Evolutionary conservation across 1,140 invertebrate species (phyloP).

Genomic region (Drosophila mauritiana): DNA sequence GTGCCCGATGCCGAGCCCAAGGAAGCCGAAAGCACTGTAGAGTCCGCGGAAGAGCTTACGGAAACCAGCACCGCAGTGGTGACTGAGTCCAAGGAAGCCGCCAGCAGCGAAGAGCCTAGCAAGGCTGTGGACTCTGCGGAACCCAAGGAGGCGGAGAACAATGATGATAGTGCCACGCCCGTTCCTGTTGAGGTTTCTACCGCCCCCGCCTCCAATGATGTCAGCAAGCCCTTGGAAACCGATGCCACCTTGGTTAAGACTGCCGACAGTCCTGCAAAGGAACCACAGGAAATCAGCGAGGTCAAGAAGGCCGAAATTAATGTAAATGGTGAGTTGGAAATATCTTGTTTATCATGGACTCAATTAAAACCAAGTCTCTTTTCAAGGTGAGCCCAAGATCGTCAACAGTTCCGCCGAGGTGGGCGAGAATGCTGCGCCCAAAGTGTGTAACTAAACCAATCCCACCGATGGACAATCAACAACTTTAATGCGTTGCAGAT

Average conservation of each 20-base stretch:
- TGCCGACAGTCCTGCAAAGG: constrained; percentile 44
- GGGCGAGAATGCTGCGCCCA: constrained; percentile 71
- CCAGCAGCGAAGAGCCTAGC: constrained; percentile 13
- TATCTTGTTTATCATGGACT: too few relatives aligned
- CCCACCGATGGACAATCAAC: constrained; percentile 45
- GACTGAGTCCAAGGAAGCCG: constrained; percentile 26
- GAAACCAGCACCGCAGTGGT: constrained; percentile 9
- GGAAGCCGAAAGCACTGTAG: constrained; percentile 8
- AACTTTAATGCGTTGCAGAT: constrained; percentile 54
- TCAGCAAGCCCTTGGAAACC: constrained; percentile 44
- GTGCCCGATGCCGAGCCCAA: constrained; percentile 23
- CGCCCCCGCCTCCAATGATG: constrained; percentile 52
- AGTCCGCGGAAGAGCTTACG: constrained; percentile 19
- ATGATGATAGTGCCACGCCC: constrained; percentile 33
- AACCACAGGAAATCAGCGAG: constrained; percentile 49
- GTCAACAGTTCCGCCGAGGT: constrained; percentile 66
- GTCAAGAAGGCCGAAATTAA: constrained; percentile 68
- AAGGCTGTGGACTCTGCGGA: constrained; percentile 17
- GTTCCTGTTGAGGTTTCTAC: constrained; percentile 24
- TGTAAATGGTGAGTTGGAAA: constrained; percentile 67
- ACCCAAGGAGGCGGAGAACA: constrained; percentile 21
- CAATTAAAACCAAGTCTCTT: neutral
- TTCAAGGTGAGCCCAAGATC: constrained; percentile 75
- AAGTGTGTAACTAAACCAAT: constrained; percentile 71
- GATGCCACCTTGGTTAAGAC: constrained; percentile 11